phyloP scores from a whole-genome alignment of 2,113 vertebrate genomes.

The Gallinago media region DNA sequence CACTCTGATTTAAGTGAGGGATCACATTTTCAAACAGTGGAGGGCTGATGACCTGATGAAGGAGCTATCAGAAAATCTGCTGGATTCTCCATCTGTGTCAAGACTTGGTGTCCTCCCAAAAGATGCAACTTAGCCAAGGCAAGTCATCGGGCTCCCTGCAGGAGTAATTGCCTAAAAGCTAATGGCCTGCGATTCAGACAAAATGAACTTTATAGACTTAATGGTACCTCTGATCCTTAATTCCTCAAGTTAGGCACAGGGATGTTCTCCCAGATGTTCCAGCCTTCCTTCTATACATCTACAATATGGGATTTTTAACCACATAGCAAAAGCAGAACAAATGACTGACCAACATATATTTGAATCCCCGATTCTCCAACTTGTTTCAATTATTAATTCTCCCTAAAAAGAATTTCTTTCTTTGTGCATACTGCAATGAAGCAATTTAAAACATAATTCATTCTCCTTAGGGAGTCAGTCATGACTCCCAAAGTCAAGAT shows the following conservation, averaged over 20 bases:
- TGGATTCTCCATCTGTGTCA: constrained; percentile 16
- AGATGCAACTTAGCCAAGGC: background rate
- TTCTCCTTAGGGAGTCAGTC: background rate
- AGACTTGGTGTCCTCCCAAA: constrained; percentile 1
- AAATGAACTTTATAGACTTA: background rate
- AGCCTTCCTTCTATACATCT: background rate
- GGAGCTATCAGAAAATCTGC: background rate
- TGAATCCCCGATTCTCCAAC: background rate
- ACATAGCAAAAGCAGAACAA: background rate
- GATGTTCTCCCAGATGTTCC: background rate
- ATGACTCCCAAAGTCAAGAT: background rate
- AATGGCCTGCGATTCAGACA: background rate
- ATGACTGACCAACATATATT: background rate
- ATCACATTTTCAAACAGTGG: background rate
- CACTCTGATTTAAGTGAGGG: background rate
- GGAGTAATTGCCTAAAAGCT: background rate
- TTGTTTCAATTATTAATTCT: background rate
- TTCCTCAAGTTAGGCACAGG: background rate
- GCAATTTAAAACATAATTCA: background rate
- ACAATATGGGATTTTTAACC: background rate
- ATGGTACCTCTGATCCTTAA: background rate
- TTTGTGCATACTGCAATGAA: background rate
- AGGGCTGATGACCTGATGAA: constrained; percentile 25
- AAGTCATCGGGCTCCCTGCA: background rate
- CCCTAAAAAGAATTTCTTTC: background rate